These are phyloP conservation scores for Spinibarbus caldwelli DNA, from an alignment of 2,797 vertebrate species.

Conservation along the genomic window DNA sequence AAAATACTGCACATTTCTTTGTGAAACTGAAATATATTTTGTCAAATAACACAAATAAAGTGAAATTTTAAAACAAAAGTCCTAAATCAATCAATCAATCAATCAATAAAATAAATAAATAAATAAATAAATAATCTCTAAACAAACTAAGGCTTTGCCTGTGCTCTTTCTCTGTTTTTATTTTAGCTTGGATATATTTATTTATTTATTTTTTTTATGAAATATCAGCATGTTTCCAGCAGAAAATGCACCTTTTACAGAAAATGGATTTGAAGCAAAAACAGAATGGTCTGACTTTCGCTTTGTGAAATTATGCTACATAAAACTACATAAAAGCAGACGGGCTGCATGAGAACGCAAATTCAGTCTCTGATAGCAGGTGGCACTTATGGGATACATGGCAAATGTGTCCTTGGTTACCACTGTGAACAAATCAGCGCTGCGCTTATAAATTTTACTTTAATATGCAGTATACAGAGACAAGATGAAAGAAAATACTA, in stretches of 20 bases:
- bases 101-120: too few relatives aligned
- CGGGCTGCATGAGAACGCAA: neutral
- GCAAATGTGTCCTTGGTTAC: too few relatives aligned
- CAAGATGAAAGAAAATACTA: neutral
- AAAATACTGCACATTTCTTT: neutral
- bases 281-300: too few relatives aligned
- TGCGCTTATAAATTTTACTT: too few relatives aligned
- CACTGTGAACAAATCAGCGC: too few relatives aligned
- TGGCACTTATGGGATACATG: too few relatives aligned
- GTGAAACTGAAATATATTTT: neutral
- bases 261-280: neutral
- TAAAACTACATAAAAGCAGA: neutral
- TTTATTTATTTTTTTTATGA: too few relatives aligned
- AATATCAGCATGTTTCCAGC: neutral
- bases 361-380: neutral
- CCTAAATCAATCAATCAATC: too few relatives aligned
- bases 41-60: neutral
- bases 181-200: too few relatives aligned
- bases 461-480: neutral
- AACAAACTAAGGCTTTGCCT: neutral
- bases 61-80: neutral
- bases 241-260: neutral
- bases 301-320: neutral
- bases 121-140: neutral
- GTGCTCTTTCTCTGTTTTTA: neutral